Evolutionary conservation across 2,113 vertebrate genomes (phyloP).

Genomic region (rabbit (Oryctolagus cuniculus)): mOryCun1.1 NC_091449.1:46735501-46736000

Average conservation of each 20-base stretch:
- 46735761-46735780: neutral
- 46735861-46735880: neutral
- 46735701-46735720: neutral
- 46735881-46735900: neutral
- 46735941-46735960: neutral
- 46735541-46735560: neutral
- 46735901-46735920: neutral
- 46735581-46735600: neutral
- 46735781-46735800: too few relatives aligned
- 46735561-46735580: neutral
- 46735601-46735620: neutral
- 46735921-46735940: neutral
- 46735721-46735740: neutral
- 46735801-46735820: neutral
- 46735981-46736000: neutral
- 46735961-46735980: neutral
- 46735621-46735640: neutral
- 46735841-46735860: neutral
- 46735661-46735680: neutral
- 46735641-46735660: neutral
- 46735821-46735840: neutral
- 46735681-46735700: neutral
- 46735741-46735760: neutral
- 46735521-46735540: rapidly evolving
- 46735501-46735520: neutral